Base-by-base conservation (phyloP, 2,797 vertebrate genomes). In the Mycteria americana region DNA sequence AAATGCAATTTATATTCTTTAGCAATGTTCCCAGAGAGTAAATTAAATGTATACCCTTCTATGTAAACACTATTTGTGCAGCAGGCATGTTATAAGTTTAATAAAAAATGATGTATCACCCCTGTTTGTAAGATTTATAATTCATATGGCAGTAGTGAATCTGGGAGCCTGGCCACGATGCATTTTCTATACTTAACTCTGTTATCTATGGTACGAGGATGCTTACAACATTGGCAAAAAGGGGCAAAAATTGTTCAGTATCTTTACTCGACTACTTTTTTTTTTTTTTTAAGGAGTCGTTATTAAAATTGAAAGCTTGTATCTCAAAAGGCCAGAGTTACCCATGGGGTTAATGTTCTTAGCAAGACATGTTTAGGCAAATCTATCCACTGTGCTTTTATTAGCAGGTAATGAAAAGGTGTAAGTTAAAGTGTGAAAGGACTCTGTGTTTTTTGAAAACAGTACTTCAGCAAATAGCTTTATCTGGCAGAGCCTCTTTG, bases 131-230 rank as follows among this genome's bases (percentile, higher is more conserved):
- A 98, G 98, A 98, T 98, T 98, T 98, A 98, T 97, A 97, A 98
- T 98, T 97, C 95, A 97, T 98, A 98, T 97, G 97, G 96, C 97
- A 92, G 97, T 97, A 98, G 97, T 97, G 95, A 97, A 95, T 98
- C 98, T 97, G 96, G 97, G 97, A 98, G 96, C 92, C 97, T 79
- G 97, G 98, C 98, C 98, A 98, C 96, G 96, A 96, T 92, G 97
- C 97, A 98, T 98, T 98, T 98, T 98, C 98, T 98, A 94, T 97
- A 98, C 98, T 98, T 98, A 98, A 99, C 98, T 97, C 97, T 95
- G 97, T 98, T 99, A 98, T 96, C 96, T 97, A 95, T 78, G 75
- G 97, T 87, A 76, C 27, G 41, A 95, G 96, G 96, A 97, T 93
- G 87, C 97, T 98, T 97, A 97, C 74, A 98, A 96, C 93, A 91